phyloP scores from a whole-genome alignment of 2,113 vertebrate species.

The Sisor rabdophorus region DNA sequence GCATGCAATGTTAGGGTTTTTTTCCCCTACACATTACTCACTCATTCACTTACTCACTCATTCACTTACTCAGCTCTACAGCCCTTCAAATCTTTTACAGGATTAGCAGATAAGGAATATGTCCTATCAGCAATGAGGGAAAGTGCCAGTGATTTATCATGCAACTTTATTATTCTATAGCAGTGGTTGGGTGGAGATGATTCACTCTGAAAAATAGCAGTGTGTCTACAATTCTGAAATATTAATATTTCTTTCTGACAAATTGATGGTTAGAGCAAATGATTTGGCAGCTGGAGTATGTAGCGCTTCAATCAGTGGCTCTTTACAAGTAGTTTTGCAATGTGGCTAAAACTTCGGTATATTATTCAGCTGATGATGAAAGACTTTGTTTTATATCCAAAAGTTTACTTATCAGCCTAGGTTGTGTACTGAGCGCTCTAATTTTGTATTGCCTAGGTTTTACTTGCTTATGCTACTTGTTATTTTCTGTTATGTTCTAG shows the following conservation, averaged over 20 bases:
- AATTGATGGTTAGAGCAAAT: neutral
- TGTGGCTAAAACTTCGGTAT: neutral
- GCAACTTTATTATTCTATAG: neutral
- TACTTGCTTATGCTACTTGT: too few relatives aligned
- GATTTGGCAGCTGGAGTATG: neutral
- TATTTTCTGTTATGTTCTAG: too few relatives aligned
- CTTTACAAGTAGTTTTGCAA: neutral
- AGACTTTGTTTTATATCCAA: neutral
- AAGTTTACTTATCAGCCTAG: neutral
- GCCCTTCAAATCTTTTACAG: neutral
- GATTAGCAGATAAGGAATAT: neutral
- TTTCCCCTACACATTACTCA: neutral
- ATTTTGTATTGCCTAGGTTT: too few relatives aligned
- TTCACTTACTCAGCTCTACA: too few relatives aligned
- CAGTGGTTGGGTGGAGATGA: neutral
- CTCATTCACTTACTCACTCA: too few relatives aligned
- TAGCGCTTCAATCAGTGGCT: neutral
- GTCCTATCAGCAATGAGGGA: neutral
- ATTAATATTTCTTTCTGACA: neutral
- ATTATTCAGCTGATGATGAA: neutral
- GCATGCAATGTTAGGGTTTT: neutral
- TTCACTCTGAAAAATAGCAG: neutral
- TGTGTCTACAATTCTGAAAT: neutral
- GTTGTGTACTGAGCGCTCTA: too few relatives aligned
- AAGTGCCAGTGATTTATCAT: slow-evolving; percentile 8